Conservation (phyloP, 2,113 vertebrate species). For the Hippocampus barbouri region DNA sequence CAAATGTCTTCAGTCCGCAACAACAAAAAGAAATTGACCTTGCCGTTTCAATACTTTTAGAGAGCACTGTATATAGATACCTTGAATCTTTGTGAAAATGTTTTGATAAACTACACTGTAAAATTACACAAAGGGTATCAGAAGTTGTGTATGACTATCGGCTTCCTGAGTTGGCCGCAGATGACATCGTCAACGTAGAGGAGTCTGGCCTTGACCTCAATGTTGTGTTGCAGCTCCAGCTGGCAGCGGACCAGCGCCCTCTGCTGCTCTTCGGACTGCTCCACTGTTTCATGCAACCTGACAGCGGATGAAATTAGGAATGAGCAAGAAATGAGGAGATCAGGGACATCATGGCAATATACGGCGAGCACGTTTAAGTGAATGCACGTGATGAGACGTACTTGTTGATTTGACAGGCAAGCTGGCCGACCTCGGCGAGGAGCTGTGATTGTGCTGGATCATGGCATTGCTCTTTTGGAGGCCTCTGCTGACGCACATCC, state of each 20-base stretch:
- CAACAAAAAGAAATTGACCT: too few species aligned
- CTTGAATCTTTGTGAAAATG: not conserved
- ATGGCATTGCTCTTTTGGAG: constrained; percentile 79
- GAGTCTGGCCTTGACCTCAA: constrained; percentile 77
- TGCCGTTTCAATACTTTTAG: too few species aligned
- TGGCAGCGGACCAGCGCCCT: constrained; percentile 73
- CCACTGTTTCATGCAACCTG: constrained; percentile 74
- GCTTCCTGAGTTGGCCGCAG: constrained; percentile 77
- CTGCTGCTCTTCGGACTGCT: constrained; percentile 73
- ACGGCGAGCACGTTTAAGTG: not conserved
- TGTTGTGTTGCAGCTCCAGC: constrained; percentile 81
- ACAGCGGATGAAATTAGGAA: not conserved
- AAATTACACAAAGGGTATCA: constrained; percentile 36
- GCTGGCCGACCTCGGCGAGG: constrained; percentile 76
- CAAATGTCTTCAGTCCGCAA: too few species aligned
- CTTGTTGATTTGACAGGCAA: constrained; percentile 74
- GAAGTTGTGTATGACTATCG: constrained; percentile 70
- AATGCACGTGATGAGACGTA: constrained; percentile 34
- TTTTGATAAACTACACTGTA: not conserved
- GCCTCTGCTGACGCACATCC: constrained; percentile 72
- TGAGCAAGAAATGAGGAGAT: not conserved
- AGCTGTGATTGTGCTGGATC: constrained; percentile 77
- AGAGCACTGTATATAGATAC: not conserved
- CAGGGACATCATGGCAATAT: not conserved
- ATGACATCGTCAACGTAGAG: constrained; percentile 89